Percentiles rank a stretch among this genome's conserved stretches.
Evolutionary conservation across 2,797 vertebrate genomes (phyloP).

Genomic region (Pseudochaenichthys georgianus): DNA sequence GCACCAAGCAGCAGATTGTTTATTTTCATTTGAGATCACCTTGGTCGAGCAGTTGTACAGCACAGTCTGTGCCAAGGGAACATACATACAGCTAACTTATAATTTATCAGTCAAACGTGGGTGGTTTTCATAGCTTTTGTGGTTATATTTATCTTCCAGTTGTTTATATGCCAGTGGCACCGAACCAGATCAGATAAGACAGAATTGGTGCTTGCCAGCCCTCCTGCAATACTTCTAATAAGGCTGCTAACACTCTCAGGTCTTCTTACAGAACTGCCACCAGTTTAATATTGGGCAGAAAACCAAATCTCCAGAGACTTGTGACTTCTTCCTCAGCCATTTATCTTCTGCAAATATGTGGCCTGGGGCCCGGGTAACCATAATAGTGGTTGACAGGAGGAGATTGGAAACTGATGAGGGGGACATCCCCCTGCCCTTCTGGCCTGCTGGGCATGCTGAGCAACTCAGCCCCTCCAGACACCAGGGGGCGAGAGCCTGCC

Average conservation of each 20-base stretch:
- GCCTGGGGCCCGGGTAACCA: slow-evolving; percentile 53
- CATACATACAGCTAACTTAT: slow-evolving; percentile 42
- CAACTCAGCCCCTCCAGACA: slow-evolving; percentile 64
- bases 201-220: slow-evolving; percentile 41
- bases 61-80: slow-evolving; percentile 40
- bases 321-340: slow-evolving; percentile 63
- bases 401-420: slow-evolving; percentile 75
- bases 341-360: slow-evolving; percentile 74
- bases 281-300: slow-evolving; percentile 57
- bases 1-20: slow-evolving; percentile 54
- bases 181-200: slow-evolving; percentile 73
- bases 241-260: slow-evolving; percentile 44
- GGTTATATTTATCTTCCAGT: slow-evolving; percentile 69
- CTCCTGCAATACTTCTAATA: slow-evolving; percentile 26
- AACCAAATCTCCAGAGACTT: slow-evolving; percentile 58
- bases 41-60: slow-evolving; percentile 32
- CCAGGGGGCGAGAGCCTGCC: slow-evolving; percentile 69
- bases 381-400: slow-evolving; percentile 73
- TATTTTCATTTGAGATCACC: slow-evolving; percentile 71
- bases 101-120: slow-evolving; percentile 67
- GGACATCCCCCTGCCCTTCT: slow-evolving; percentile 52
- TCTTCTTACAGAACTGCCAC: slow-evolving; percentile 56
- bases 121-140: slow-evolving; percentile 52
- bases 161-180: slow-evolving; percentile 72
- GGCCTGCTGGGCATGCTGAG: slow-evolving; percentile 67